Conservation (phyloP, 2,113 vertebrate species). For the Callocephalon fimbriatum region DNA sequence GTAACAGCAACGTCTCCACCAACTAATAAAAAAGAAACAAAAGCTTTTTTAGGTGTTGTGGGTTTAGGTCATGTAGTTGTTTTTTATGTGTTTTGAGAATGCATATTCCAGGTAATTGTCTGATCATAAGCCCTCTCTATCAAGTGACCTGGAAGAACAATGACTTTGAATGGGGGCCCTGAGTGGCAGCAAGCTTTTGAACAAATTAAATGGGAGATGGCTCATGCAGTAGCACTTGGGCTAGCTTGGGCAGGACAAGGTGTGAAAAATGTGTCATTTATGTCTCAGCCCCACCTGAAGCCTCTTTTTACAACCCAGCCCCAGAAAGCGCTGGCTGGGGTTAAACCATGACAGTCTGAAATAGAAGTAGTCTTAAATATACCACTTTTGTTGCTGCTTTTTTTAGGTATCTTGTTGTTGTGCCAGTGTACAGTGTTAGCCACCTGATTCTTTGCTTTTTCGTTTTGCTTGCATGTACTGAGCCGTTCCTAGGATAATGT, state of each 20-base stretch:
- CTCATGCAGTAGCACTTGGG: neutral
- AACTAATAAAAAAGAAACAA: neutral
- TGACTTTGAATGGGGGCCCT: neutral
- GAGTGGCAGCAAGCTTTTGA: neutral
- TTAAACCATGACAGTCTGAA: neutral
- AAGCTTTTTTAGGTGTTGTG: neutral
- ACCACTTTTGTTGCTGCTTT: neutral
- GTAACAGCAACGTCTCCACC: neutral
- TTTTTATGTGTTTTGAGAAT: neutral
- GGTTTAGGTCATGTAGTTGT: no score
- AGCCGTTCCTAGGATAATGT: neutral
- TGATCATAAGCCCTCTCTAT: neutral
- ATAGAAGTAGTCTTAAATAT: neutral
- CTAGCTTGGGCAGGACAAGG: neutral
- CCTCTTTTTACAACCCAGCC: neutral
- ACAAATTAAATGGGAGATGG: neutral
- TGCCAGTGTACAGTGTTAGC: neutral
- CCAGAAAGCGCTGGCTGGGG: neutral
- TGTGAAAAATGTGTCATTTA: neutral
- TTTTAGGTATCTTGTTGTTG: neutral
- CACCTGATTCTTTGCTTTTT: neutral
- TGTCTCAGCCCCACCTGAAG: neutral
- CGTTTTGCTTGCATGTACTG: neutral
- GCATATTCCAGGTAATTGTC: neutral
- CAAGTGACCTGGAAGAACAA: neutral